Evolutionary conservation across 2,888 invertebrate genomes (phyloP), one percentile per base, ranked within the genome.

Genomic region (Saturnia japonica): DNA sequence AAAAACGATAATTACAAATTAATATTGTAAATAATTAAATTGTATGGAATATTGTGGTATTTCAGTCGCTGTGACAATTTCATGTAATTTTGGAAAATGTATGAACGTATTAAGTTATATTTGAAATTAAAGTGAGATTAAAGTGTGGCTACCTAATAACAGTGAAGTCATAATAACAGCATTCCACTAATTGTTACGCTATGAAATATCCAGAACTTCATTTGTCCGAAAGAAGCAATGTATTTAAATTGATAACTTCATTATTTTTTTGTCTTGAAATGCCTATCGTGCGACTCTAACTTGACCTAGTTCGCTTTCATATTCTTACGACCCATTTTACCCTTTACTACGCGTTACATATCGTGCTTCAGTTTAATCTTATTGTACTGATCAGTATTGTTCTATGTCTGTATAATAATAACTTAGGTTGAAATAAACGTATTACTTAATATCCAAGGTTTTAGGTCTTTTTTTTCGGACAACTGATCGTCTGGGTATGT

Each of bases 101-200:
- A 81, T 75, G 79, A 82, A 78, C 82, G 80, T 79, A 80, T 84
- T 82, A 43, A 70, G 74, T 77, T 77, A 75, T 78, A 28, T 60
- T 60, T 60, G 0, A 79, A 75, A 80, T 74, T 81, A 80, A 79
- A 77, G 81, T 82, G 82, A 85, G 81, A 81, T 54, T 34, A 88
- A 85, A 85, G 77, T 82, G 84, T 83, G 84, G 83, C 68, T 67
- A 77, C 84, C 81, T 85, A 82, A 80, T 85, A 79, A 83, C 76
- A 77, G 88, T 90, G 89, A 85, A 78, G 78, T 86, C 88, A 89
- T 88, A 82, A 82, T 84, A 86, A 84, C 85, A 88, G 88, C 90
- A 91, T 93, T 90, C 88, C 88, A 88, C 89, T 88, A 88, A 88
- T 84, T 88, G 89, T 88, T 85, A 82, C 81, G 78, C 85, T 86